Evolutionary conservation across 2,888 invertebrate genomes (phyloP).

Genomic region (Brachylomia viminalis): DNA sequence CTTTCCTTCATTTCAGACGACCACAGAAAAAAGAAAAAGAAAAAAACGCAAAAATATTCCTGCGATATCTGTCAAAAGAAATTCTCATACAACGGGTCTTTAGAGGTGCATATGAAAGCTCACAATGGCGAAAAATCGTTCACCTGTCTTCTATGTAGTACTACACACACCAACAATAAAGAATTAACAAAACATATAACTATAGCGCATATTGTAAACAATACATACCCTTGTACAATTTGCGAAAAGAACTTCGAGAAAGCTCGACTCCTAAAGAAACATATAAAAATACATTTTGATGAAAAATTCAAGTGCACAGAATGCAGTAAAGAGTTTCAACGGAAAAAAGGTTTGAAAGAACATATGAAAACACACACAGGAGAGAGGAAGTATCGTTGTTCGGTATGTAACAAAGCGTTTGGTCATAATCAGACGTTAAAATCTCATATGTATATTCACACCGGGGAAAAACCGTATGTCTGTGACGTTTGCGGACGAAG

Average conservation of each 20-base stretch:
- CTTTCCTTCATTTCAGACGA: slow-evolving; percentile 55
- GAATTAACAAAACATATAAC: slow-evolving; percentile 81
- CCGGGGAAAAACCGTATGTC: slow-evolving; percentile 83
- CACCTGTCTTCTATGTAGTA: slow-evolving; percentile 78
- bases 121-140: slow-evolving; percentile 81
- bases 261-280: slow-evolving; percentile 79
- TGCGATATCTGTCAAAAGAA: slow-evolving; percentile 73
- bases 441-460: slow-evolving; percentile 84
- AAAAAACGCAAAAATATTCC: slow-evolving; percentile 61
- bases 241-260: slow-evolving; percentile 79
- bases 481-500: slow-evolving; percentile 84
- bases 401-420: slow-evolving; percentile 80
- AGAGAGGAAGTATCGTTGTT: slow-evolving; percentile 80
- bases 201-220: slow-evolving; percentile 71
- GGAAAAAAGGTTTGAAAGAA: slow-evolving; percentile 84
- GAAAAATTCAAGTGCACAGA: slow-evolving; percentile 81
- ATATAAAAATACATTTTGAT: slow-evolving; percentile 78
- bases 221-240: slow-evolving; percentile 77
- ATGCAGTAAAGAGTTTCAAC: slow-evolving; percentile 81
- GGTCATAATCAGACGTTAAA: slow-evolving; percentile 85
- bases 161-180: slow-evolving; percentile 77
- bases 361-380: slow-evolving; percentile 85
- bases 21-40: slow-evolving; percentile 32
- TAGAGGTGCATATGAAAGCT: slow-evolving; percentile 75
- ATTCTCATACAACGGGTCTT: slow-evolving; percentile 75